Percentiles rank a stretch among this genome's conserved stretches.
Evolutionary conservation across 1,140 invertebrate genomes (phyloP).

Genomic region (Bilobella aurantiaca): DNA sequence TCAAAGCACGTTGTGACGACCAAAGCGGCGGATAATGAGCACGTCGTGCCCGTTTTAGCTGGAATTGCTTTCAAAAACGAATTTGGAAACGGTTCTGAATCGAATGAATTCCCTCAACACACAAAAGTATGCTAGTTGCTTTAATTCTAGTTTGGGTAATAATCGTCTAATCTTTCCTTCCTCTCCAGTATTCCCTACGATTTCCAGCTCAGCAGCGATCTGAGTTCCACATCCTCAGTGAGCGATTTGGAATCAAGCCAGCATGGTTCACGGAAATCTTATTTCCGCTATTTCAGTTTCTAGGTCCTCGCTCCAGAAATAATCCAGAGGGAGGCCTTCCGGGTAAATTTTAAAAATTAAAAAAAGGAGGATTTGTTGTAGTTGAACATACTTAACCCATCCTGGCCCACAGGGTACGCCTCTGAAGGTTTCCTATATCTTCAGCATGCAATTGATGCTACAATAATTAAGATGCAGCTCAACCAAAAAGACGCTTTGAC

Average conservation of each 20-base stretch:
- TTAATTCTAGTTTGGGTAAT: neutral
- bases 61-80: conserved; percentile 23
- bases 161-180: neutral
- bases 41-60: conserved; percentile 22
- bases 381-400: neutral
- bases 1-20: neutral
- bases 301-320: conserved; percentile 52
- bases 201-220: conserved; percentile 52
- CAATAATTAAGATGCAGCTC: conserved; percentile 46
- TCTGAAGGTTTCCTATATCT: conserved; percentile 58
- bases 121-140: too few relatives aligned
- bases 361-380: neutral
- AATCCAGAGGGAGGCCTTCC: conserved; percentile 50
- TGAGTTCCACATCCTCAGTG: conserved; percentile 39
- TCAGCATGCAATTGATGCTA: conserved; percentile 53
- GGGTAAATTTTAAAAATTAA: conserved; percentile 41
- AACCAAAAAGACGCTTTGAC: conserved; percentile 33
- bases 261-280: conserved; percentile 56
- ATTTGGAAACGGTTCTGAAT: conserved; percentile 7
- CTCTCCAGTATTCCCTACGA: conserved; percentile 45
- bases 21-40: neutral
- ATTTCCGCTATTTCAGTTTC: conserved; percentile 55
- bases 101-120: too few relatives aligned
- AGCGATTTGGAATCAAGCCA: conserved; percentile 37
- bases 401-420: conserved; percentile 48